Evolutionary conservation across 2,888 invertebrate genomes (phyloP).

Genomic region (Meghimatium bilineatum): DNA sequence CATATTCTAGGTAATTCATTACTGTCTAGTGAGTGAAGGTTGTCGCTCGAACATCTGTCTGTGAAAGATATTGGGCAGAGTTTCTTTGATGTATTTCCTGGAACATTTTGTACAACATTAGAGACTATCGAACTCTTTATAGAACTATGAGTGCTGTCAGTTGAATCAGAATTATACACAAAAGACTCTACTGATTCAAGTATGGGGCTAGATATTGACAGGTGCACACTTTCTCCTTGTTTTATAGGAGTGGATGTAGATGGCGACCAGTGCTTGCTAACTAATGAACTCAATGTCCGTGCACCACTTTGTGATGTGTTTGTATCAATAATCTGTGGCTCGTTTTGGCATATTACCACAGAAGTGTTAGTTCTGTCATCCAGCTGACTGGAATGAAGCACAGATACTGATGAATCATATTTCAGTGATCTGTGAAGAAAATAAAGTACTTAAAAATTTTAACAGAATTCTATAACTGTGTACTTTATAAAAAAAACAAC

Average conservation of each 20-base stretch:
- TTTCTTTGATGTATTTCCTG: not conserved
- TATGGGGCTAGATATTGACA: not conserved
- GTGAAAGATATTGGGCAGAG: not conserved
- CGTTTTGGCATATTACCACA: not conserved
- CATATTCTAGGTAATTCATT: not conserved
- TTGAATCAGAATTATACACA: not conserved
- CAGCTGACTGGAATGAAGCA: not conserved
- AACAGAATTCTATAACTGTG: no score
- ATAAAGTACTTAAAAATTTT: not conserved
- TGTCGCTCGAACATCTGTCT: constrained; percentile 4
- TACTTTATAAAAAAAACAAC: no score
- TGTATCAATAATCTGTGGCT: not conserved
- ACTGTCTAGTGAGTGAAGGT: not conserved
- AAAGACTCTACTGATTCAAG: constrained; percentile 9
- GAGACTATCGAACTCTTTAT: not conserved
- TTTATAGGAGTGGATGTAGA: constrained; percentile 36
- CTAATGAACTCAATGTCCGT: not conserved
- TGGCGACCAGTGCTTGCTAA: not conserved
- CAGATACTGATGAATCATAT: not conserved
- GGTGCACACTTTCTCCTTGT: not conserved
- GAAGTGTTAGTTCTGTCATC: not conserved
- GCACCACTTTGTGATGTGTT: not conserved
- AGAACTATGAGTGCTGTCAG: constrained; percentile 6
- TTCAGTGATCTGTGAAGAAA: constrained; percentile 7
- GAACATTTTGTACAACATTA: not conserved